Percentiles rank a stretch among this genome's conserved stretches.
Conservation (phyloP, 2,797 vertebrate genomes). For the Oceanodroma leucorhoa region DNA sequence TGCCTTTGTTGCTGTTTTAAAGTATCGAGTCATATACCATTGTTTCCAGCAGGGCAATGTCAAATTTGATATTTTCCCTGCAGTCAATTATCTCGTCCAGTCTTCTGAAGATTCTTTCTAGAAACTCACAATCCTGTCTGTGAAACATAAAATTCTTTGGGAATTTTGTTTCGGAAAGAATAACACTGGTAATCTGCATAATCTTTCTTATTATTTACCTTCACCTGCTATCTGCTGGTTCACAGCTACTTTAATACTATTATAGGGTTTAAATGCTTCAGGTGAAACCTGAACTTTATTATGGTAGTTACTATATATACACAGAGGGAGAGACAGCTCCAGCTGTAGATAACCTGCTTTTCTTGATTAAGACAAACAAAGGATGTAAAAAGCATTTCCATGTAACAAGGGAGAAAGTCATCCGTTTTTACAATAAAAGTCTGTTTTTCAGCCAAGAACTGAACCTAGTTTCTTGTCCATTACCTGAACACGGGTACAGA, state of each 20-base stretch:
- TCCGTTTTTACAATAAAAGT: background rate
- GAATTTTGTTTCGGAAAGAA: background rate
- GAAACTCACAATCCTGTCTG: background rate
- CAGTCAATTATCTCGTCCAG: background rate
- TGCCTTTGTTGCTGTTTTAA: background rate
- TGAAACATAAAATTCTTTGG: background rate
- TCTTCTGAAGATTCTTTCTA: background rate
- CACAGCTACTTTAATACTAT: background rate
- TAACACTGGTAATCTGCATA: background rate
- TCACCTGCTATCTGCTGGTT: background rate
- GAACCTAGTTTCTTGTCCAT: background rate
- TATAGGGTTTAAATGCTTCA: background rate
- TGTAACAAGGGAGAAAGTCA: background rate
- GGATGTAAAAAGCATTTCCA: background rate
- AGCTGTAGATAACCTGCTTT: background rate
- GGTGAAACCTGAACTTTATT: background rate
- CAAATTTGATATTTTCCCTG: background rate
- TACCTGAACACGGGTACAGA: background rate
- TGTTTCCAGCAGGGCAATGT: background rate
- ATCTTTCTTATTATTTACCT: background rate
- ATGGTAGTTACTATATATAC: too few species aligned
- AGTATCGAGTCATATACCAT: background rate
- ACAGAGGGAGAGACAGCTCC: background rate
- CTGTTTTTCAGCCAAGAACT: background rate
- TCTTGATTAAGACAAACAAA: background rate